Percentiles rank a stretch among this genome's conserved stretches.
phyloP scores from a whole-genome alignment of 2,113 vertebrate species.

The Rafetus swinhoei region DNA sequence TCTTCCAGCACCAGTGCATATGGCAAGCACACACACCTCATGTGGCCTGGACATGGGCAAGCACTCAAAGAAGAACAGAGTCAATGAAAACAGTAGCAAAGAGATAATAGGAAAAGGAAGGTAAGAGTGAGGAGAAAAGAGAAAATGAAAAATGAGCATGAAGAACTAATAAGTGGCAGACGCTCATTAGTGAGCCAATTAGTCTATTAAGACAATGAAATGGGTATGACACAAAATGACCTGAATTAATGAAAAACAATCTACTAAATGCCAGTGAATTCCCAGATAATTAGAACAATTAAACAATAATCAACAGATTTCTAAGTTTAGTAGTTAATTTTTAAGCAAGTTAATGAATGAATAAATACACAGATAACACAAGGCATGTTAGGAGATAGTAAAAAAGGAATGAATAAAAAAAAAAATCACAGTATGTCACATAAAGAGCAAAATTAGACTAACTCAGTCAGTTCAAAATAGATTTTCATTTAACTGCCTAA shows the following conservation, averaged over 20 bases:
- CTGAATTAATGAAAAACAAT: background rate
- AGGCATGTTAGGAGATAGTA: background rate
- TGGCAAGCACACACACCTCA: too few species aligned
- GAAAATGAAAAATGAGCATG: background rate
- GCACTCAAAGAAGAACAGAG: background rate
- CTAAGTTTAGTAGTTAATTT: background rate
- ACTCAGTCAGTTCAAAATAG: background rate
- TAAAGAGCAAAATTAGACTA: background rate
- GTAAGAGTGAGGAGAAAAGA: background rate
- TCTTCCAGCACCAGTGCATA: too few species aligned
- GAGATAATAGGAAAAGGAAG: background rate
- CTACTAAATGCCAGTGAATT: background rate
- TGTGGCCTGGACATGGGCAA: too few species aligned
- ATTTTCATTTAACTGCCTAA: background rate
- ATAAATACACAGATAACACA: background rate
- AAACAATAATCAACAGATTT: background rate
- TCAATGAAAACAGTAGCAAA: background rate
- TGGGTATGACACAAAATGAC: background rate
- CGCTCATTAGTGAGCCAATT: background rate
- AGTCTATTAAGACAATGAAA: background rate
- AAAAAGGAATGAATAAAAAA: background rate
- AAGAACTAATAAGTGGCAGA: background rate
- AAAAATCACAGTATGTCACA: background rate
- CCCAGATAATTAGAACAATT: background rate
- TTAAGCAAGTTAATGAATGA: background rate